Evolutionary conservation across 2,113 vertebrate genomes (phyloP).

Genomic region (Aptenodytes forsteri): DNA sequence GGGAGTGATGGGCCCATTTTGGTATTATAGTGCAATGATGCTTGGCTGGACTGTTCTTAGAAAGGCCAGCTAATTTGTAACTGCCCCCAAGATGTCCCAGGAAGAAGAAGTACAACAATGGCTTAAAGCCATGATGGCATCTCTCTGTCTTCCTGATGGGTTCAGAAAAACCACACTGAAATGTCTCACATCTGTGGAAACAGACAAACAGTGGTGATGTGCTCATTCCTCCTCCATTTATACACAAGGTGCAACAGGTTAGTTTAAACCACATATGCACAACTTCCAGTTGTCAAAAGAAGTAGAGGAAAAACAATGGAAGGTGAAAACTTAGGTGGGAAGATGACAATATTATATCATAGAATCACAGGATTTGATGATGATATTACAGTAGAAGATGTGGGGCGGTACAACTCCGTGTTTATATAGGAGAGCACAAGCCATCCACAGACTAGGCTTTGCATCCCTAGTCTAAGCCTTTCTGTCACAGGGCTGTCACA

Average conservation of each 20-base stretch:
- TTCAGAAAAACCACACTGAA: background rate
- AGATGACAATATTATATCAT: background rate
- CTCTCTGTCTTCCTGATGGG: background rate
- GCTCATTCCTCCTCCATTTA: background rate
- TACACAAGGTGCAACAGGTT: background rate
- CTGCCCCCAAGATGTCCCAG: background rate
- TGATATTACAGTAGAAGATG: background rate
- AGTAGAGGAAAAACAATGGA: background rate
- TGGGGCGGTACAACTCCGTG: background rate
- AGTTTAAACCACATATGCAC: background rate
- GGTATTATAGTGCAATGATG: background rate
- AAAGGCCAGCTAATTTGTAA: background rate
- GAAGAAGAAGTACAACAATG: background rate
- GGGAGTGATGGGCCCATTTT: background rate
- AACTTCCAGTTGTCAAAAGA: background rate
- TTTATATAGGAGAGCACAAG: background rate
- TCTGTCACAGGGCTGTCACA: background rate
- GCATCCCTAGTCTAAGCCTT: background rate
- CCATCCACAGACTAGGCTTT: background rate
- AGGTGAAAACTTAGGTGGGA: background rate
- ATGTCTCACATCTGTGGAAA: background rate
- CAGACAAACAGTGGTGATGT: background rate
- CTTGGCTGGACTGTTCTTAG: background rate
- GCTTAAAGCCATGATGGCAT: accelerated
- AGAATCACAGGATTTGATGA: background rate